Percentiles rank a stretch among this genome's conserved stretches.
phyloP scores from a whole-genome alignment of 2,888 invertebrate species.

The Meiosimyza platycephala region DNA sequence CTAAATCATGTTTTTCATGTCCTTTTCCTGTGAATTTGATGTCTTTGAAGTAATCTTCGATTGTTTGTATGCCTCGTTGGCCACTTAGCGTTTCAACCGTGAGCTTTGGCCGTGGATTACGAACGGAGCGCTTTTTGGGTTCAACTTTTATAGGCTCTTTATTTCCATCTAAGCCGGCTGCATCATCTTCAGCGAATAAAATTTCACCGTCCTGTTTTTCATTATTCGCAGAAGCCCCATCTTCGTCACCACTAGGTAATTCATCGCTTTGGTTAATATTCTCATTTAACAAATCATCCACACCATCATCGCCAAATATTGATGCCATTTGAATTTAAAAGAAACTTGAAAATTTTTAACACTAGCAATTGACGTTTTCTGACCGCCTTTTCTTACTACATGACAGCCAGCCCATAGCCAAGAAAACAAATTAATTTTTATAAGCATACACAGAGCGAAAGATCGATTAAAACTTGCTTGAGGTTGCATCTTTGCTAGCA shows the following conservation, averaged over 20 bases:
- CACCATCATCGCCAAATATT: constrained; percentile 58
- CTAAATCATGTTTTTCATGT: constrained; percentile 84
- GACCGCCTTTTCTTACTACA: too few relatives aligned
- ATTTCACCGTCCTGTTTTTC: constrained; percentile 64
- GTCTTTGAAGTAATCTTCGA: constrained; percentile 83
- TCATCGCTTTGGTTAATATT: constrained; percentile 61
- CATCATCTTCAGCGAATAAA: constrained; percentile 54
- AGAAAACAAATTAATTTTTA: too few relatives aligned
- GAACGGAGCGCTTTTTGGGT: constrained; percentile 71
- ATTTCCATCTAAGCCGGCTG: constrained; percentile 67
- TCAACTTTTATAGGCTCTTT: constrained; percentile 66
- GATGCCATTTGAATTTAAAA: constrained; percentile 51
- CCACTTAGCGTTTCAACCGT: constrained; percentile 80
- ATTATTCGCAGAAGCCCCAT: constrained; percentile 58
- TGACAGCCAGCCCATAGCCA: too few relatives aligned
- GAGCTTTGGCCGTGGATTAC: constrained; percentile 76
- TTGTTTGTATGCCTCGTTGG: constrained; percentile 79
- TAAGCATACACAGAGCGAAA: too few relatives aligned
- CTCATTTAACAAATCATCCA: constrained; percentile 59
- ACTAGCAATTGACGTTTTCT: too few relatives aligned
- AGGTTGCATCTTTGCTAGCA: too few relatives aligned
- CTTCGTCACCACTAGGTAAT: constrained; percentile 68
- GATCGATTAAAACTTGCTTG: too few relatives aligned
- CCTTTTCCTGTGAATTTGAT: constrained; percentile 84
- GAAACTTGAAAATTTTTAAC: too few relatives aligned